A percentile compares a stretch with the other conserved stretches of the same genome.
phyloP scores from a whole-genome alignment of 2,888 invertebrate genomes.

The Mesoligia furuncula region DNA sequence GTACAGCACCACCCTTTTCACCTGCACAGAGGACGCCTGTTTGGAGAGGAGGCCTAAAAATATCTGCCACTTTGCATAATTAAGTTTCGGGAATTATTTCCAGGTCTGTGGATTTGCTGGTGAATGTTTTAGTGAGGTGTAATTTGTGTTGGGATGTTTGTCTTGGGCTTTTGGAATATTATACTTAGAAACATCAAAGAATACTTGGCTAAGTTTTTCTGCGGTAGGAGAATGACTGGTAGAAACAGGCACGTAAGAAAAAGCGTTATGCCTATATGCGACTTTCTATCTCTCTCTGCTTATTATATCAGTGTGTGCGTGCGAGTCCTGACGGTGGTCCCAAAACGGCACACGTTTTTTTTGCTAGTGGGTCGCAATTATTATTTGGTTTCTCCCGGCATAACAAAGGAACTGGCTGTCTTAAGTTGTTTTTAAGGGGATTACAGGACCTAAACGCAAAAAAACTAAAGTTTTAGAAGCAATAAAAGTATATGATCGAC shows the following conservation, averaged over 20 bases:
- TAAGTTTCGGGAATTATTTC: slow-evolving; percentile 52
- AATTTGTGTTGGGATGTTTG: slow-evolving; percentile 20
- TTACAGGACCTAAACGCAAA: too few species aligned
- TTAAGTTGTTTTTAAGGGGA: not conserved
- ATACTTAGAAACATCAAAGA: not conserved
- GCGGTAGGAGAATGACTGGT: not conserved
- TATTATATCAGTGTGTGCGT: not conserved
- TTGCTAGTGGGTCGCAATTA: not conserved
- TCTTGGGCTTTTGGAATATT: not conserved
- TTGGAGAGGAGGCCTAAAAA: slow-evolving; percentile 52
- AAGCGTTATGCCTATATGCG: not conserved
- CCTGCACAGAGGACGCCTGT: slow-evolving; percentile 53
- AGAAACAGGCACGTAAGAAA: not conserved
- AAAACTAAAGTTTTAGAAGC: too few species aligned
- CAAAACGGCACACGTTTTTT: not conserved
- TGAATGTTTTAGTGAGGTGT: slow-evolving; percentile 25
- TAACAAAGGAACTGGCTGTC: not conserved
- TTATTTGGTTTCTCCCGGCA: not conserved
- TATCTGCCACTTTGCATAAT: slow-evolving; percentile 59
- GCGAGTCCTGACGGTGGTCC: not conserved
- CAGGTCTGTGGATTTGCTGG: slow-evolving; percentile 40
- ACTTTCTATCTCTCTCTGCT: not conserved
- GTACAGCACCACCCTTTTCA: slow-evolving; percentile 58
- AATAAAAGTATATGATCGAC: too few species aligned
- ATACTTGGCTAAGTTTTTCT: not conserved